A percentile compares a stretch with the other conserved stretches of the same genome.
These are phyloP conservation scores for Xylocopa sonorina DNA, from an alignment of 1,140 invertebrate genomes.

Conservation along the genomic window DNA sequence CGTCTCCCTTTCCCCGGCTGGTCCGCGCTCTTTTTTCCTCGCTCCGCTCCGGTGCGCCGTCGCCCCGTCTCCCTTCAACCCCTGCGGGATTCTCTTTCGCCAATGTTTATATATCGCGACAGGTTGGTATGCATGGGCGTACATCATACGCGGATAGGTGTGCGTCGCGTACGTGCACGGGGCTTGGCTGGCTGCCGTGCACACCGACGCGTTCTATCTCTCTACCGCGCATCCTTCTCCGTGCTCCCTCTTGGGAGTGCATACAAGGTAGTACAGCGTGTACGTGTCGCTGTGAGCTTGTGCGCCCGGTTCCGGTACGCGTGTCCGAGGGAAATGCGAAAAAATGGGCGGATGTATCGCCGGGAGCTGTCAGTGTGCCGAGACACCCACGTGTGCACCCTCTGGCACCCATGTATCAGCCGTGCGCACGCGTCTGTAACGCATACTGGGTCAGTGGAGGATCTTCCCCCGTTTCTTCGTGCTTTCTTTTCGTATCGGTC, in stretches of 20 bases:
- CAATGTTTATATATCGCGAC: constrained; percentile 60
- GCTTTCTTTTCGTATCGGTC: constrained; percentile 63
- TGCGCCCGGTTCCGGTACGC: constrained; percentile 41
- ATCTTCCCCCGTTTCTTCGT: constrained; percentile 62
- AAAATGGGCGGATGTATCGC: constrained; percentile 68
- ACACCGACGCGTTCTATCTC: not conserved
- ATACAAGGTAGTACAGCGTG: constrained; percentile 26
- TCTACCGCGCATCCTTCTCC: constrained; percentile 44
- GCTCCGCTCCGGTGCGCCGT: not conserved
- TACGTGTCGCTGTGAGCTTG: constrained; percentile 9
- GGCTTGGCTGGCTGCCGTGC: not conserved
- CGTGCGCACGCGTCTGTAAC: constrained; percentile 59
- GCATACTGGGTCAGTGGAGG: constrained; percentile 67
- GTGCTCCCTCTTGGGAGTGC: constrained; percentile 24
- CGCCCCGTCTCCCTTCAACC: not conserved
- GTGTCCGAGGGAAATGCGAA: constrained; percentile 55
- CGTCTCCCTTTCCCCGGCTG: constrained; percentile 10
- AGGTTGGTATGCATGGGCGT: constrained; percentile 58
- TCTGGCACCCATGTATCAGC: constrained; percentile 35
- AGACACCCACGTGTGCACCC: constrained; percentile 44
- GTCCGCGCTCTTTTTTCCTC: constrained; percentile 20
- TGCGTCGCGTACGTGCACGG: constrained; percentile 27
- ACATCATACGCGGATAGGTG: constrained; percentile 40
- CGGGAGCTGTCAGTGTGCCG: constrained; percentile 46
- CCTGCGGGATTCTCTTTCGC: constrained; percentile 51